phyloP scores from a whole-genome alignment of 2,113 vertebrate genomes.

The Burhinus oedicnemus region DNA sequence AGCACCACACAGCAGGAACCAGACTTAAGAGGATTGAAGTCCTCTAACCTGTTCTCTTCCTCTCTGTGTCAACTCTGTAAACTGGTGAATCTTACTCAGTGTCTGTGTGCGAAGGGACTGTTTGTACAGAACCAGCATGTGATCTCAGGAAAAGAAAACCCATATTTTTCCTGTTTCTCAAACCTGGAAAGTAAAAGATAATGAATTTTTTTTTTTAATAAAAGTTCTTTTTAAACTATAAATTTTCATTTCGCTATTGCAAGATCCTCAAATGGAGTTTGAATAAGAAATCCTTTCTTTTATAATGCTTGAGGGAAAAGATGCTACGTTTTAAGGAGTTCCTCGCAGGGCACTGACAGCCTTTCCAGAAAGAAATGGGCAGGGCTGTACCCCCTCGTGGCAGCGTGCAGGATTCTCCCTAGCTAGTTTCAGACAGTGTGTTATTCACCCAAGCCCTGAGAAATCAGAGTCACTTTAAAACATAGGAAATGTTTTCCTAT shows the following conservation, averaged over 20 bases:
- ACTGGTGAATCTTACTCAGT: background rate
- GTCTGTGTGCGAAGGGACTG: background rate
- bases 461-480: background rate
- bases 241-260: background rate
- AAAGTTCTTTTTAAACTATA: background rate
- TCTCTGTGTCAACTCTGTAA: background rate
- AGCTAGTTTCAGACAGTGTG: background rate
- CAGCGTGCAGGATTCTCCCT: background rate
- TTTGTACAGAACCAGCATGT: background rate
- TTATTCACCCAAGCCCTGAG: background rate
- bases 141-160: background rate
- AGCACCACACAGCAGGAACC: background rate
- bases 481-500: background rate
- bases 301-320: background rate
- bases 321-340: background rate
- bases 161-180: background rate
- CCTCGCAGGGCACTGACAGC: background rate
- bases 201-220: background rate
- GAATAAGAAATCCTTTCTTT: background rate
- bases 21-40: background rate
- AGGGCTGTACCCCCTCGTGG: accelerated
- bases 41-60: background rate
- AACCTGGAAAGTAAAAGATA: background rate
- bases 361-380: background rate
- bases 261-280: background rate